phyloP scores from a whole-genome alignment of 2,113 vertebrate species.

The Hiodon alosoides region DNA sequence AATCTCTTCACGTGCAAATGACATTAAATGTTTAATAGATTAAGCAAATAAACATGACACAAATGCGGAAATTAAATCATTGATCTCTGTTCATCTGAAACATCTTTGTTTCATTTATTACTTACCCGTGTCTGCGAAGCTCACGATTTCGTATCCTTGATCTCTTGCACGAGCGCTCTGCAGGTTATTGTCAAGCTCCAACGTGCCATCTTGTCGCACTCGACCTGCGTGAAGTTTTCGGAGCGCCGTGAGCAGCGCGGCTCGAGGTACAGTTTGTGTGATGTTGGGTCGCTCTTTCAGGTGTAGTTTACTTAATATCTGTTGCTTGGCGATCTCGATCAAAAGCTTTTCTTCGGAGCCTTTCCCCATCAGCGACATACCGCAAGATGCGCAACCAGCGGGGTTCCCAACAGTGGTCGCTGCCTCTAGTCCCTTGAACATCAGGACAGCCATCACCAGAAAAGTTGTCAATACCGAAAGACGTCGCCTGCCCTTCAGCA shows the following conservation, averaged over 20 bases:
- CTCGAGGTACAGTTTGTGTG: constrained; percentile 68
- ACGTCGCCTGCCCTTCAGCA: constrained; percentile 22
- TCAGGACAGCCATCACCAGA: constrained; percentile 42
- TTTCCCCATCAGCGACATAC: constrained; percentile 52
- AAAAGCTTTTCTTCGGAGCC: constrained; percentile 66
- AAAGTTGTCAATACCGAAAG: constrained; percentile 26
- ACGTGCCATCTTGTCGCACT: constrained; percentile 47
- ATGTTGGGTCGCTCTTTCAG: constrained; percentile 79
- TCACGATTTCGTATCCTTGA: constrained; percentile 86
- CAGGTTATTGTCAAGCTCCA: constrained; percentile 48
- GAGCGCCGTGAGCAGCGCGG: constrained; percentile 71
- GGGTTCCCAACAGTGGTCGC: constrained; percentile 29
- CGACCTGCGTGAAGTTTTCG: constrained; percentile 69
- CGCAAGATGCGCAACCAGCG: constrained; percentile 62
- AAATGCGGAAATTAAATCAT: neutral
- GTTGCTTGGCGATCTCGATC: constrained; percentile 74
- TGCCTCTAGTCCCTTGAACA: constrained; percentile 36
- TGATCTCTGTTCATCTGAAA: no score
- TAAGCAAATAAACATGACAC: neutral
- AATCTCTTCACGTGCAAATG: neutral
- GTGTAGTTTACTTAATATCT: constrained; percentile 79
- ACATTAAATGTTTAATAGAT: neutral
- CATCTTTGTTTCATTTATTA: no score
- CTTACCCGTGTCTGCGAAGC: constrained; percentile 87
- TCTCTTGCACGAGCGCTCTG: constrained; percentile 41